Conservation (phyloP, 2,797 vertebrate genomes). For the Melanotaenia boesemani region DNA sequence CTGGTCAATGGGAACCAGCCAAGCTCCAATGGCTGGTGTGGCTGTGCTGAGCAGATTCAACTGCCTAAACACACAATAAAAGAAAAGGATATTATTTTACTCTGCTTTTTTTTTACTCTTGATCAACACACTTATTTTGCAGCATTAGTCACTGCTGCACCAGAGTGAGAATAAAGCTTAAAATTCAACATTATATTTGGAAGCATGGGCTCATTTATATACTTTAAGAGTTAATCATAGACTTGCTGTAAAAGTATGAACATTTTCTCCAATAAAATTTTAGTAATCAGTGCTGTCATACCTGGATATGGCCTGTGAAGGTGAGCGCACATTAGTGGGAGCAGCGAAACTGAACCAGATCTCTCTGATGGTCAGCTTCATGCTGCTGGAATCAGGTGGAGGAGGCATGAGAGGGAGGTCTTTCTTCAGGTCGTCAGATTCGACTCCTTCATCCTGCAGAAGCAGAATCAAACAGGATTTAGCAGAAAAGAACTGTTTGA, state of each 20-base stretch:
- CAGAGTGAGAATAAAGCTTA: constrained; percentile 1
- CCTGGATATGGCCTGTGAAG: constrained; percentile 91
- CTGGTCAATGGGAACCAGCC: constrained; percentile 98
- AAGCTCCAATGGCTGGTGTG: constrained; percentile 95
- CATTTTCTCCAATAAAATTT: background rate
- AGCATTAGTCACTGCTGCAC: background rate
- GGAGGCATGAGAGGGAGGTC: constrained; percentile 96
- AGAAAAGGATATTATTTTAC: background rate
- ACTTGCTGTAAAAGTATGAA: background rate
- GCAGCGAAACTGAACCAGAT: constrained; percentile 99
- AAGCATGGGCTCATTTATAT: background rate
- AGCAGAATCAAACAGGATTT: background rate
- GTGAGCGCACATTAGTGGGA: constrained; percentile 94
- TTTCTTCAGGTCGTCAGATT: constrained; percentile 98
- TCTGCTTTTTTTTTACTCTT: background rate
- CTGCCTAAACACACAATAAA: constrained; percentile 82
- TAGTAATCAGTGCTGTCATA: constrained; percentile 51
- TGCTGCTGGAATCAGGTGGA: constrained; percentile 98
- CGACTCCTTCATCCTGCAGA: constrained; percentile 95
- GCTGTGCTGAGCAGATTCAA: constrained; percentile 97
- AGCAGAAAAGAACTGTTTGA: background rate
- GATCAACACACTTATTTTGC: background rate
- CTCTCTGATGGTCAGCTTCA: constrained; percentile 97
- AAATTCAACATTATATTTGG: background rate
- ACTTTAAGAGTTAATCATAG: background rate